A percentile compares a stretch with the other conserved stretches of the same genome.
phyloP scores from a whole-genome alignment of 2,888 invertebrate genomes.

The Ophion slaviceki region DNA sequence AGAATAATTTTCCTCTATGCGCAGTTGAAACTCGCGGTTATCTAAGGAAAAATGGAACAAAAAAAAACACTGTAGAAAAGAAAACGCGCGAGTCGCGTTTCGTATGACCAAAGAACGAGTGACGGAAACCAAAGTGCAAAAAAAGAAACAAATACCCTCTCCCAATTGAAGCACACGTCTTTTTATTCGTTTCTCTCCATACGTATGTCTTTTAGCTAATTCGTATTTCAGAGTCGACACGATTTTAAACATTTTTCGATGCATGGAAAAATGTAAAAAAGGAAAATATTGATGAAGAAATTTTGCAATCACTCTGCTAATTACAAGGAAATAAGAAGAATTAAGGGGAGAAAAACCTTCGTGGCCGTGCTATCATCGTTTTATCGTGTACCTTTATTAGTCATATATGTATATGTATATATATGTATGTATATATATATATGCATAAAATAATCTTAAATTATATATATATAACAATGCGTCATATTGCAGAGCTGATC shows the following conservation, averaged over 20 bases:
- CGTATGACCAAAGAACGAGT: conserved; percentile 71
- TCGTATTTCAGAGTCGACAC: conserved; percentile 14
- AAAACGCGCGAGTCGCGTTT: conserved; percentile 57
- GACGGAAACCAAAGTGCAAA: conserved; percentile 73
- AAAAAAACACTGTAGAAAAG: conserved; percentile 66
- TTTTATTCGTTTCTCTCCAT: conserved; percentile 45
- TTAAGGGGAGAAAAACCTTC: conserved; percentile 68
- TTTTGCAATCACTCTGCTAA: conserved; percentile 78
- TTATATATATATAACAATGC: conserved; percentile 51
- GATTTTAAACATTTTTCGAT: conserved; percentile 18
- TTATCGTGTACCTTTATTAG: conserved; percentile 75
- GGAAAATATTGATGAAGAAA: conserved; percentile 50
- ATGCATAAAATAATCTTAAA: conserved; percentile 42
- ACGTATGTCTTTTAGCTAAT: conserved; percentile 31
- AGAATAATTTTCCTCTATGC: conserved; percentile 40
- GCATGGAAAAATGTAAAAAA: background rate
- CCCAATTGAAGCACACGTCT: conserved; percentile 42
- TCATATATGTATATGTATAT: conserved; percentile 53
- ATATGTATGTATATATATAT: conserved; percentile 31
- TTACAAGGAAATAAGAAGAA: conserved; percentile 47
- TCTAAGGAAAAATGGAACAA: conserved; percentile 55
- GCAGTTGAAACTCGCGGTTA: conserved; percentile 45
- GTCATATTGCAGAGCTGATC: conserved; percentile 61
- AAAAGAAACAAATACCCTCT: conserved; percentile 59
- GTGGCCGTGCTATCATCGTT: conserved; percentile 78